Evolutionary conservation across 2,888 invertebrate genomes (phyloP), one percentile per base, ranked within the genome.

Genomic region (Charanyca ferruginea): DNA sequence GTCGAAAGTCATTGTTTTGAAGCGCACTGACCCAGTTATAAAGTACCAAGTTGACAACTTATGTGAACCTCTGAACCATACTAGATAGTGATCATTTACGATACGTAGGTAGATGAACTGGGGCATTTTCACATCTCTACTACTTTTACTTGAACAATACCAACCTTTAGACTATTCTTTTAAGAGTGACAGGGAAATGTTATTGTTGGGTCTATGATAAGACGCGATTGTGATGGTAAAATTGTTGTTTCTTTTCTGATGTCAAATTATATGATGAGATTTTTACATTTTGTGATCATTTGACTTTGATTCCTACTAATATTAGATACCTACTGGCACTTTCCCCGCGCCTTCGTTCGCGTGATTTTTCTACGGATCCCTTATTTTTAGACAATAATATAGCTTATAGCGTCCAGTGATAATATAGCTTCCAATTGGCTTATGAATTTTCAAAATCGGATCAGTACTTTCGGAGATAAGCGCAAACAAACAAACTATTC

Each of bases 41-140:
- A 28, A 48, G 47, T 11, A 48, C 42, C 48, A 41, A 51, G 42
- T 64, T 76, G 75, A 78, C 87, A 84, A 85, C 88, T 89, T 87
- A 90, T 88, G 87, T 83, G 89, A 89, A 85, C 82, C 65, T 81
- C 84, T 89, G 91, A 91, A 89, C 91, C 91, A 81, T 88, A 83
- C 77, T 74, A 74, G 70, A 65, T 58, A 52, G 49, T 57, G n/a
- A 81, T 61, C 62, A 59, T 65, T 57, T 66, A 22, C 54, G 59
- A 63, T 63, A 53, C 20, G 61, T 84, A 77, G 9, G 38, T 38
- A 38, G 16, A 38, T 44, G 38, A 81, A 66, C 72, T 79, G 35
- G 87, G 77, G 58, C 87, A 79, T 85, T 89, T 89, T 89, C 89
- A 80, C 89, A 86, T 80, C 60, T 67, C 32, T 42, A 0, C 4